These are phyloP conservation scores for Xenus cinereus DNA, from an alignment of 2,113 vertebrate species.

Conservation along the genomic window DNA sequence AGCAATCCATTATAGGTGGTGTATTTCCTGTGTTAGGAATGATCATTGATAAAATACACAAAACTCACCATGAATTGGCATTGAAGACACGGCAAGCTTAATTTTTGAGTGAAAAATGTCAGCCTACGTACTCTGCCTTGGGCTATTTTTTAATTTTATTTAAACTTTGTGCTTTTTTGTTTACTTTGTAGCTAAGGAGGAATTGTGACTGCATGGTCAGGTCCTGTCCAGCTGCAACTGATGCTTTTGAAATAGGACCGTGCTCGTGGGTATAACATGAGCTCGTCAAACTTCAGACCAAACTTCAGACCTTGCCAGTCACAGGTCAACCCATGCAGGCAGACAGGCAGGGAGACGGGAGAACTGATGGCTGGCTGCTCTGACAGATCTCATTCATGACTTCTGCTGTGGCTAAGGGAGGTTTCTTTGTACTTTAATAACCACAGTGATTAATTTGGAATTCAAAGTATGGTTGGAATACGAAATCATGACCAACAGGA, in stretches of 20 bases:
- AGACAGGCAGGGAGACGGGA: background rate
- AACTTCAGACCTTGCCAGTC: background rate
- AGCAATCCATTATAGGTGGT: background rate
- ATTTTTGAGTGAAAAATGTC: background rate
- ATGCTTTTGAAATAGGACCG: background rate
- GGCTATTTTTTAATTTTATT: background rate
- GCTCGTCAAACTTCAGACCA: background rate
- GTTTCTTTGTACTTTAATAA: background rate
- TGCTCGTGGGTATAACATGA: background rate
- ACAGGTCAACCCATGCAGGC: background rate
- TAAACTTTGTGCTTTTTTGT: background rate
- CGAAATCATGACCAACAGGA: background rate
- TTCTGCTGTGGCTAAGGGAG: background rate
- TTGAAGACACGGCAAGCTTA: background rate
- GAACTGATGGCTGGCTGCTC: accelerated
- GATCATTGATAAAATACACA: background rate
- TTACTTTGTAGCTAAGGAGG: background rate
- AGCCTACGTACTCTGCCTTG: background rate
- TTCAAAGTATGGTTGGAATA: background rate
- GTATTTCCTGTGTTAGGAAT: background rate
- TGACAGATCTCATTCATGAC: background rate
- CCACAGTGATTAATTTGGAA: background rate
- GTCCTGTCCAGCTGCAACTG: background rate
- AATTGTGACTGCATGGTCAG: background rate
- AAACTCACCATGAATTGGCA: background rate